Percentiles rank a stretch among this genome's conserved stretches.
These are phyloP conservation scores for Prionchulus punctatus DNA, from an alignment of 2,888 invertebrate genomes.

Conservation along the genomic window DNA sequence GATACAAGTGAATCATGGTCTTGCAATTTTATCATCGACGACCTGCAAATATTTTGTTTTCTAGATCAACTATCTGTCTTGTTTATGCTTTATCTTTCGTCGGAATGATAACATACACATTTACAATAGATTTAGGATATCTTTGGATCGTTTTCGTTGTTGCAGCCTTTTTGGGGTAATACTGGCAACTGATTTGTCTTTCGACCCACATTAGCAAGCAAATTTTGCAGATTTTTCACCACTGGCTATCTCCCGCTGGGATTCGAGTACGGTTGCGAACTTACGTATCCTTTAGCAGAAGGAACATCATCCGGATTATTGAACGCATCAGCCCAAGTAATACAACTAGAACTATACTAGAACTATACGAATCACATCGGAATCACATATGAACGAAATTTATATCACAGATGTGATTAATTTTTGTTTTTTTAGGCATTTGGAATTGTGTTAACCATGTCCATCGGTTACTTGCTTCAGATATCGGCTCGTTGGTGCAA, in stretches of 20 bases:
- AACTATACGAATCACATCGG: too few relatives aligned
- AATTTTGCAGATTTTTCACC: slow-evolving; percentile 75
- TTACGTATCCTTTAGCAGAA: slow-evolving; percentile 93
- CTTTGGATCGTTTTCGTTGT: slow-evolving; percentile 71
- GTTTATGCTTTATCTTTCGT: slow-evolving; percentile 73
- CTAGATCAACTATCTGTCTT: slow-evolving; percentile 69
- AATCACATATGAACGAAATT: too few relatives aligned
- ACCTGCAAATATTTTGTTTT: too few relatives aligned
- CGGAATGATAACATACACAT: background rate
- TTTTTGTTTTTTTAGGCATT: too few relatives aligned
- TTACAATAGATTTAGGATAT: background rate
- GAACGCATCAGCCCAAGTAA: slow-evolving; percentile 58
- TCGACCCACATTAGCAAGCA: too few relatives aligned
- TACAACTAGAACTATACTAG: too few relatives aligned
- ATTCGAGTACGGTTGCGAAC: slow-evolving; percentile 89
- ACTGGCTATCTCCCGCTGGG: slow-evolving; percentile 96
- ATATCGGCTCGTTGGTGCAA: too few relatives aligned
- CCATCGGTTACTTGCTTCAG: too few relatives aligned
- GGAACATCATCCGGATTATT: slow-evolving; percentile 87
- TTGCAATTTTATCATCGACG: too few relatives aligned
- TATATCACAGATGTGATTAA: too few relatives aligned
- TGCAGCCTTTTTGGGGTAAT: slow-evolving; percentile 67
- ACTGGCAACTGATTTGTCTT: too few relatives aligned
- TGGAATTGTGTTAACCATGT: too few relatives aligned
- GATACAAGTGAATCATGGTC: slow-evolving; percentile 87